Evolutionary conservation across 2,888 invertebrate genomes (phyloP), one percentile per base, ranked within the genome.

Genomic region (Ariolimax columbianus): DNA sequence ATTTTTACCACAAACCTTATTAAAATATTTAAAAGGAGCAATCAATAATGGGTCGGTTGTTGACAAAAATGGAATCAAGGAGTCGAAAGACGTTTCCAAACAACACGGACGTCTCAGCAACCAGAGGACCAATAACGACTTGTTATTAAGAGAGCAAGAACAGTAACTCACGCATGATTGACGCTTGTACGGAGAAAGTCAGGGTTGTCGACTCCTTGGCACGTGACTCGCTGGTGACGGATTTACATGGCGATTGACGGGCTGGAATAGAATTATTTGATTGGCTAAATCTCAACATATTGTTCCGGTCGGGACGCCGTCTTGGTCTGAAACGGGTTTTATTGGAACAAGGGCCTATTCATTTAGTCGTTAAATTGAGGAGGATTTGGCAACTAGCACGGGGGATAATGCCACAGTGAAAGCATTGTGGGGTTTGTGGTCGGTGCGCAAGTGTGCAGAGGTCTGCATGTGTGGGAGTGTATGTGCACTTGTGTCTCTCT

Each of bases 201-300:
- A 72, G 81, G 66, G 81, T 72, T 0, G 73, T 75, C 73, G 82
- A 40, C 82, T 82, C 82, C 82, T 82, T 59, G 82, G 40, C 82
- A 82, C 82, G 82, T 75, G 82, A 75, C 43, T 30, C 11, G 38
- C 59, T 75, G 82, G 82, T 82, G 82, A 82, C 75, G 82, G 63
- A 75, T 75, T 63, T 30, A 63, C 82, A 73, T 59, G 82, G 73
- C 63, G 36, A 38, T 59, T 82, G 82, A 75, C 82, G 26, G 75
- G 51, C 30, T 68, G 82, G 47, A 73, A 82, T 59, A n/a, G 63
- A 75, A 82, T 55, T 23, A 63, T 73, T 73, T 73, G 82, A 82
- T 43, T 75, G 82, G 75, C 43, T 72, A 51, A 51, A 55, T 59
- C 68, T 23, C n/a, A 19, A 33, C 83, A 84, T 78, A 84, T 78